phyloP scores from a whole-genome alignment of 2,888 invertebrate species.

The Noctua pronuba region DNA sequence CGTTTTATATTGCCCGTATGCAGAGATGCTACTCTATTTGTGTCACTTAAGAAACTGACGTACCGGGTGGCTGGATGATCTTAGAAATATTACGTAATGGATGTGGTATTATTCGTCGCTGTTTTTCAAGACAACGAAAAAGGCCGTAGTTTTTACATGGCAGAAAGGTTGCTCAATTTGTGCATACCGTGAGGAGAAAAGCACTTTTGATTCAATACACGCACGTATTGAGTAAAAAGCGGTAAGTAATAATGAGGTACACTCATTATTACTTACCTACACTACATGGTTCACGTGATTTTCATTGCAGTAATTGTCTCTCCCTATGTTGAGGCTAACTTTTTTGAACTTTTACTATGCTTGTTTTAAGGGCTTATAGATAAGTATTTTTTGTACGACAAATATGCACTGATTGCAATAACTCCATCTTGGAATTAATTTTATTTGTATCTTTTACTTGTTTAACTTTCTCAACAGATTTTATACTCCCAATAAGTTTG shows the following conservation, averaged over 20 bases:
- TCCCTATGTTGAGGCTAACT: too few relatives aligned
- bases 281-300: background rate
- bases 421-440: background rate
- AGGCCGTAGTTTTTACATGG: background rate
- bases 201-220: too few relatives aligned
- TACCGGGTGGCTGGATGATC: constrained; percentile 35
- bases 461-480: background rate
- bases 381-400: background rate
- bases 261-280: background rate
- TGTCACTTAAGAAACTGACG: constrained; percentile 84
- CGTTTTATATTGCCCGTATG: constrained; percentile 89
- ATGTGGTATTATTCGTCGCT: constrained; percentile 35
- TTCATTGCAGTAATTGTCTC: background rate
- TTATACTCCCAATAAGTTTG: background rate
- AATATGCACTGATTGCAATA: background rate
- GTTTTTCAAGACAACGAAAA: too few relatives aligned
- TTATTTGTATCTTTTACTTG: background rate
- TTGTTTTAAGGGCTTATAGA: too few relatives aligned
- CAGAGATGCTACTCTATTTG: constrained; percentile 86
- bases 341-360: background rate
- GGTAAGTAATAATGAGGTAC: too few relatives aligned
- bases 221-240: background rate
- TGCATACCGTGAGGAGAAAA: background rate
- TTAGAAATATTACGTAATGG: constrained; percentile 31
- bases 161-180: background rate